Evolutionary conservation across 2,113 vertebrate species (phyloP).

Genomic region (Murina feae): DNA sequence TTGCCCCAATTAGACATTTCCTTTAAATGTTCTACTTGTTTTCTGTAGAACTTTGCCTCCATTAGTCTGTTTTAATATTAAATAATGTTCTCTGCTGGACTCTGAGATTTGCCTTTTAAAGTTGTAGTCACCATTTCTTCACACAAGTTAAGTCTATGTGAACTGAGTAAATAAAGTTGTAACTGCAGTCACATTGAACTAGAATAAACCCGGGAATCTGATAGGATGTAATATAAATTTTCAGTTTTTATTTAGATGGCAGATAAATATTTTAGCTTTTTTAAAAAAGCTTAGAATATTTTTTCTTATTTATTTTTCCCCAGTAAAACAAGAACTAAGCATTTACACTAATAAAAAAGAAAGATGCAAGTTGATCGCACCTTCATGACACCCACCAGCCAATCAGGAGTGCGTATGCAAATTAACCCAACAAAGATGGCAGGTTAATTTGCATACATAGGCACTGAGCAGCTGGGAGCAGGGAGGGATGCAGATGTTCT

Average conservation of each 20-base stretch:
- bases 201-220: background rate
- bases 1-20: background rate
- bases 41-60: background rate
- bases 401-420: too few species aligned
- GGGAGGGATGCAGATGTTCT: too few species aligned
- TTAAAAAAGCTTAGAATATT: background rate
- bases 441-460: too few species aligned
- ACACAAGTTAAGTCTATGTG: background rate
- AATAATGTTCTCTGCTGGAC: background rate
- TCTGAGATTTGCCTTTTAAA: conserved; percentile 31
- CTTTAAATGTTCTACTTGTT: conserved; percentile 23
- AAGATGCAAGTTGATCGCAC: too few species aligned
- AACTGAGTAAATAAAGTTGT: background rate
- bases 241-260: background rate
- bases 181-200: background rate
- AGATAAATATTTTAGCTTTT: background rate
- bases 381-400: too few species aligned
- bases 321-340: background rate
- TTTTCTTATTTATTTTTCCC: background rate
- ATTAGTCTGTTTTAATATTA: conserved; percentile 41
- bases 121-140: background rate
- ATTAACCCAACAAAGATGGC: too few species aligned
- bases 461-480: too few species aligned
- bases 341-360: too few species aligned
- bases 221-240: background rate